Evolutionary conservation across 2,888 invertebrate genomes (phyloP).

Genomic region (Diaperis boleti): DNA sequence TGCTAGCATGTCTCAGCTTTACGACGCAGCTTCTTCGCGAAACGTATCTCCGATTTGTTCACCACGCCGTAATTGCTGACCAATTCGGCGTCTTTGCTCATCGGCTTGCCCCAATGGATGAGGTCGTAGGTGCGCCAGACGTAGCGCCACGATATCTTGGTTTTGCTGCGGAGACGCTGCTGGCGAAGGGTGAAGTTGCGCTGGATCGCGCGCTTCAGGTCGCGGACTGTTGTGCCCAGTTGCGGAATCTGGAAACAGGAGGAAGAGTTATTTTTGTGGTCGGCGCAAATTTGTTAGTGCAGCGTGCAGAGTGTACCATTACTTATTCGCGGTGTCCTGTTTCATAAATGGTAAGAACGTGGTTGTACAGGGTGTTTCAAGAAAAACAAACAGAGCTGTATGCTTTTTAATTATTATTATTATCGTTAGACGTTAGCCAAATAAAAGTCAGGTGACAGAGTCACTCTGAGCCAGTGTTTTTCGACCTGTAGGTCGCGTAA

Average conservation of each 20-base stretch:
- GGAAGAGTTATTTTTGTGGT: neutral
- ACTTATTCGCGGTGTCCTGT: too few species aligned
- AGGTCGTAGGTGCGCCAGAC: slow-evolving; percentile 78
- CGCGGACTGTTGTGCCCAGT: slow-evolving; percentile 75
- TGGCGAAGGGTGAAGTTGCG: slow-evolving; percentile 77
- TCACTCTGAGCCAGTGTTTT: too few species aligned
- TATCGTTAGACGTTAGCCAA: too few species aligned
- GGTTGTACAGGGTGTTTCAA: too few species aligned
- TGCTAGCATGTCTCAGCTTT: slow-evolving; percentile 40
- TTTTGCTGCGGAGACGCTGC: slow-evolving; percentile 69
- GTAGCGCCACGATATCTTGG: slow-evolving; percentile 80
- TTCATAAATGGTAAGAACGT: too few species aligned
- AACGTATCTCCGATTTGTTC: slow-evolving; percentile 79
- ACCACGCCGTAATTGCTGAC: slow-evolving; percentile 76
- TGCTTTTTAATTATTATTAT: too few species aligned
- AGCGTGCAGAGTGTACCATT: too few species aligned
- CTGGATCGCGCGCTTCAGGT: slow-evolving; percentile 81
- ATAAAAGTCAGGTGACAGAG: too few species aligned
- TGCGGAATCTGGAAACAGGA: slow-evolving; percentile 73
- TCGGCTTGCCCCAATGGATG: slow-evolving; percentile 68
- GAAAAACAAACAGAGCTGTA: too few species aligned
- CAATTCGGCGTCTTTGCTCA: slow-evolving; percentile 71
- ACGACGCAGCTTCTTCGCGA: slow-evolving; percentile 73
- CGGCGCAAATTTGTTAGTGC: too few species aligned
- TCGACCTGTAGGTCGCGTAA: too few species aligned